phyloP scores from a whole-genome alignment of 2,113 vertebrate genomes.

The Glaucomys volans region DNA sequence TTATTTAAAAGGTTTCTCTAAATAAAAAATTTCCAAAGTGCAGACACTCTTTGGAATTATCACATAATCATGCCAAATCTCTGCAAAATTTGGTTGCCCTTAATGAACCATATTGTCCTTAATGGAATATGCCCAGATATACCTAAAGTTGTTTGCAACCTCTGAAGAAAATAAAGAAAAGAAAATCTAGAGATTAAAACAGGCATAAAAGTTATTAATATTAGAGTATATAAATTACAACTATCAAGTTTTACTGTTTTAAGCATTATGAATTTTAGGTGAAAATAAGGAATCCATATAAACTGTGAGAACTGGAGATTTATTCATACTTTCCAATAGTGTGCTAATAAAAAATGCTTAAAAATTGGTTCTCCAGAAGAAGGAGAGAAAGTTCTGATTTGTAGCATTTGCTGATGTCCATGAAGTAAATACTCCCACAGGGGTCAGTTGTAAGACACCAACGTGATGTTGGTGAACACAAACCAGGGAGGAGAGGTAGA shows the following conservation, averaged over 20 bases:
- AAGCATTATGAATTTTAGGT: slow-evolving; percentile 14
- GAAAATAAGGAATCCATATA: background rate
- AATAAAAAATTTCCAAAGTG: slow-evolving; percentile 60
- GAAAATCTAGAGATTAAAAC: background rate
- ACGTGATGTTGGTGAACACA: background rate
- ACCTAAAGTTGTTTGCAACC: background rate
- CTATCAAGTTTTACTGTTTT: slow-evolving; percentile 1
- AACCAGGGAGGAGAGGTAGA: background rate
- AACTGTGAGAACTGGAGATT: background rate
- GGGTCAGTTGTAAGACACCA: background rate
- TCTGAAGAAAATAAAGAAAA: slow-evolving; percentile 50
- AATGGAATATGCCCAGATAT: background rate
- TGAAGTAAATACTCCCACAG: background rate
- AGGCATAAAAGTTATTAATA: background rate
- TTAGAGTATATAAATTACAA: background rate
- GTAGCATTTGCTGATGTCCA: background rate
- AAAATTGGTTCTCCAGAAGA: background rate
- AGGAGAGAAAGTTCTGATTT: background rate
- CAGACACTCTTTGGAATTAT: slow-evolving; percentile 34
- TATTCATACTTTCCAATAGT: background rate
- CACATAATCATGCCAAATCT: background rate
- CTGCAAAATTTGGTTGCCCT: slow-evolving; percentile 44
- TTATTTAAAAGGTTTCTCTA: slow-evolving; percentile 72
- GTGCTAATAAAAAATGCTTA: background rate
- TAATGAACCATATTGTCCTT: slow-evolving; percentile 41